Conservation (phyloP, 1,140 invertebrate species). For the Drosophila eugracilis region DNA sequence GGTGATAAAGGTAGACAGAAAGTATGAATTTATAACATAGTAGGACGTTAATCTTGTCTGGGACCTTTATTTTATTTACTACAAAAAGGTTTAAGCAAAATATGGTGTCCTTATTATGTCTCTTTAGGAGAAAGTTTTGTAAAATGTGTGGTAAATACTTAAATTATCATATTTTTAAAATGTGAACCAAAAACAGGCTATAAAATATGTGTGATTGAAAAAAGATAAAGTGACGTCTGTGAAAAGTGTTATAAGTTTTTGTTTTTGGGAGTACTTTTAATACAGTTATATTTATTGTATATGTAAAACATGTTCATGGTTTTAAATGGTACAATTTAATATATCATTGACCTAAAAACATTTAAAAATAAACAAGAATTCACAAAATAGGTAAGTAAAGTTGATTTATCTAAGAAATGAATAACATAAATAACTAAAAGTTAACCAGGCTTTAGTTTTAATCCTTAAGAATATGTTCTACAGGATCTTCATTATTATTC, state of each 20-base stretch:
- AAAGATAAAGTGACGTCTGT: too few species aligned
- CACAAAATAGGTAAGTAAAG: too few species aligned
- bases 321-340: too few species aligned
- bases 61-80: not conserved
- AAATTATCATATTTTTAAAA: too few species aligned
- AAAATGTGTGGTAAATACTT: not conserved
- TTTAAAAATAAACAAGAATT: too few species aligned
- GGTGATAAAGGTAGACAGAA: not conserved
- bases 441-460: not conserved
- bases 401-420: not conserved
- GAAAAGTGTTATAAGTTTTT: too few species aligned
- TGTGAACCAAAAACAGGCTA: too few species aligned
- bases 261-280: too few species aligned
- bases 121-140: not conserved
- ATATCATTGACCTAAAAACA: too few species aligned
- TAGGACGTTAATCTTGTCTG: not conserved
- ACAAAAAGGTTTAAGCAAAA: not conserved
- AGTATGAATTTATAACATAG: constrained; percentile 3
- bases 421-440: not conserved
- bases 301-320: too few species aligned
- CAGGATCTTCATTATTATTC: not conserved
- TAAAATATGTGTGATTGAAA: too few species aligned
- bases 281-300: too few species aligned
- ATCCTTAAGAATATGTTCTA: not conserved
- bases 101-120: not conserved